Evolutionary conservation across 2,888 invertebrate genomes (phyloP), one percentile per base, ranked within the genome.

Genomic region (Dolichopus griseipennis): DNA sequence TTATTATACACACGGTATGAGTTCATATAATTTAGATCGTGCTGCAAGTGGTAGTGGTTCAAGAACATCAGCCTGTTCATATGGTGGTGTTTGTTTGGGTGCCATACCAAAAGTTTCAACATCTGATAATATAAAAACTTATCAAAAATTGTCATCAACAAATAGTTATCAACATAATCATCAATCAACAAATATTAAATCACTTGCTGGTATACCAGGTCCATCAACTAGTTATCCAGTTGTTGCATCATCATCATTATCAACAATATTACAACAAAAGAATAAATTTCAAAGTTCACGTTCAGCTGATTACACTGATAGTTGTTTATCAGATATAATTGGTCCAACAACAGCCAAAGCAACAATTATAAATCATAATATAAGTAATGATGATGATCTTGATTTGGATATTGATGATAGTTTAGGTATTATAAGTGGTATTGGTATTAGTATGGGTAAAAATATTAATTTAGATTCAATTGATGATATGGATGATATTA

Each of bases 201-300:
- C 33, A 64, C 37, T 64, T 20, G 64, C 33, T 64, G 64, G 64
- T 33, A 64, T 64, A 20, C 64, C 64, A 34, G 64, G 64, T 37
- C 64, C 64, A 64, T 64, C 64, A 64, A 34, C 64, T 20, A 52
- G 52, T 52, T 52, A 52, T 52, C 52, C 52, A 52, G 52, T 52
- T 52, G 52, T 52, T 18, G 18, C 52, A 52, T 52, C 18, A 52
- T 18, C 52, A 52, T 18, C 52, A 52, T n/a, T n/a, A n/a, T 27
- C 27, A 27, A 27, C 5, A 27, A 27, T 27, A 27, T 27, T 5
- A 27, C 27, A 27, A 27, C 2, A 27, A 27, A 52, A 52, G 12
- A 12, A 52, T 18, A 15, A 15, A 52, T 52, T 52, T 52, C 52
- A 52, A 52, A 52, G 18, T 18, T 52, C 52, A 52, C 52, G 1